Evolutionary conservation across 2,797 vertebrate genomes (phyloP), one percentile per base, ranked within the genome.

Genomic region (Hybognathus amarus): DNA sequence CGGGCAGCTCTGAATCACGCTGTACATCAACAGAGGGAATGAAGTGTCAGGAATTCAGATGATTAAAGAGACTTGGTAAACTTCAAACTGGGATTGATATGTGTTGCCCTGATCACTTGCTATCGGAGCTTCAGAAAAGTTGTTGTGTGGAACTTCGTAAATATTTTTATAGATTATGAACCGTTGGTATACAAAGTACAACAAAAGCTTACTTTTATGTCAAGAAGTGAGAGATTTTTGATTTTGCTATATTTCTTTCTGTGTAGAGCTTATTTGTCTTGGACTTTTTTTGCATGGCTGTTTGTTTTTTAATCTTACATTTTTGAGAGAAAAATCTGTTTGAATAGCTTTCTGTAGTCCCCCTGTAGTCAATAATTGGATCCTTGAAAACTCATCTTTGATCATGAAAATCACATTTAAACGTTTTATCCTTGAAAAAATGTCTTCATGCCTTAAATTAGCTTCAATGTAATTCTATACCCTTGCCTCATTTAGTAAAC

Each of bases 61-160:
- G 88, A 84, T 84, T 93, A 90, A 88, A 45, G 84, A 27, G 88
- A 88, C 88, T 90, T 89, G 86, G 63, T 91, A 90, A 66, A 79
- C 66, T 92, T 89, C 90, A 54, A 52, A 87, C 79, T 63, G 67
- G 80, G 73, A 85, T 79, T 74, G 87, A 89, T 89, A 88, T 87
- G 87, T 85, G 70, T 24, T 74, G 54, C 45, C 64, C 69, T 52
- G 42, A 50, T 73, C 68, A 33, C 40, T 73, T 30, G 52, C 59
- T 80, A 24, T 45, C 27, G 1, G 40, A 38, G 54, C 52, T 63
- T 81, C 56, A 63, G 24, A 71, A 47, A 73, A 22, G 79, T 47
- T 63, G 40, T 33, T 4, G 17, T 12, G 79, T 33, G n/a, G 47
- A 73, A 24, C 40, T 50, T 64, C 56, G 36, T 73, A 64, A 73